A percentile compares a stretch with the other conserved stretches of the same genome.
Conservation (phyloP, 2,797 vertebrate genomes). For the Trichosurus vulpecula region DNA sequence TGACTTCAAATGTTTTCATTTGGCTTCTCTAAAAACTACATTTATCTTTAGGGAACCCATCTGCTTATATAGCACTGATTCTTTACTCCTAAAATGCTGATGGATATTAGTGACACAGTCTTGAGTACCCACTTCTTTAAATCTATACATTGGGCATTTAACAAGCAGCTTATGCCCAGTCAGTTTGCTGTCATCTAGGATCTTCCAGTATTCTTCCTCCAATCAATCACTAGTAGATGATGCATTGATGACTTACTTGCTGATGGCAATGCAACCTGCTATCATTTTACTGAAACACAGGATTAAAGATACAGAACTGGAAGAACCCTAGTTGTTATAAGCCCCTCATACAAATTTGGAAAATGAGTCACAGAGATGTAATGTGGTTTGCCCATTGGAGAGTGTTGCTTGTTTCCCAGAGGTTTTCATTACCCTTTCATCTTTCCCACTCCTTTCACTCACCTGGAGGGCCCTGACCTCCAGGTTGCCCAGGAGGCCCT, state of each 20-base stretch:
- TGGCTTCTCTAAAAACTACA: constrained; percentile 17
- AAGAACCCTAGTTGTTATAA: not conserved
- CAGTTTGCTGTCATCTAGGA: not conserved
- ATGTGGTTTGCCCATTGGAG: not conserved
- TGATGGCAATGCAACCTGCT: not conserved
- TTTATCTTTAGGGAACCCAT: not conserved
- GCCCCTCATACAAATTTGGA: not conserved
- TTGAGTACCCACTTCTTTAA: not conserved
- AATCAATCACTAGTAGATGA: not conserved
- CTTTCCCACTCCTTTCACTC: constrained; percentile 65
- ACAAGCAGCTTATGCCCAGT: not conserved
- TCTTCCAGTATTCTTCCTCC: not conserved
- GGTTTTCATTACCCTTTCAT: not conserved
- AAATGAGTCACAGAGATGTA: not conserved
- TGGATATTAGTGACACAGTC: not conserved
- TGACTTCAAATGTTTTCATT: not conserved
- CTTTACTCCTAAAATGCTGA: not conserved
- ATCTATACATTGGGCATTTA: not conserved
- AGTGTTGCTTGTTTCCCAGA: not conserved
- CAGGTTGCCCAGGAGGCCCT: constrained; percentile 93
- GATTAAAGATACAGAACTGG: not conserved
- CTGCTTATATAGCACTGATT: not conserved
- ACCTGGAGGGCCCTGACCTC: constrained; percentile 91
- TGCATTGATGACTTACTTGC: not conserved
- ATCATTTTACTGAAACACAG: not conserved